Conservation (phyloP, 2,113 vertebrate genomes). For the Petrocephalus microphthalmus region DNA sequence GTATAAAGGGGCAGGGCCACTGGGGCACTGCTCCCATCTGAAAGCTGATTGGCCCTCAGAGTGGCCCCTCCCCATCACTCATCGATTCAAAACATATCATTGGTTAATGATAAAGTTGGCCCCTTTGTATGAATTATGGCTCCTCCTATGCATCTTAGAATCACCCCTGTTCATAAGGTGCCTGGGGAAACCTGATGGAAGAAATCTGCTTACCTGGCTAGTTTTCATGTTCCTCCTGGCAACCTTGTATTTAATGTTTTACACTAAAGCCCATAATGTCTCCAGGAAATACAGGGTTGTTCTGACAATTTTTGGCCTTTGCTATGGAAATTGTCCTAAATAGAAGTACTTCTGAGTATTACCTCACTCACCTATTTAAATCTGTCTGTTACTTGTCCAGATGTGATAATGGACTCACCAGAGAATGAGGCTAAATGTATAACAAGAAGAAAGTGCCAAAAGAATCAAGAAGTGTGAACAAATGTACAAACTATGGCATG, state of each 20-base stretch:
- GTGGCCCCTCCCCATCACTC: not conserved
- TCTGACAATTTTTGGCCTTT: not conserved
- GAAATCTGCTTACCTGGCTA: not conserved
- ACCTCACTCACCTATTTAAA: not conserved
- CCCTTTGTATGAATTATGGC: not conserved
- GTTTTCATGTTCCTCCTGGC: not conserved
- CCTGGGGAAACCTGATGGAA: not conserved
- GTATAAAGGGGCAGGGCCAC: not conserved
- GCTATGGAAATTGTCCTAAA: not conserved
- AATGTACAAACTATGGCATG: not conserved
- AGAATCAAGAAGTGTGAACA: not conserved
- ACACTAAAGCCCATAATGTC: not conserved
- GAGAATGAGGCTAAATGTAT: not conserved
- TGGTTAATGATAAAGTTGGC: not conserved
- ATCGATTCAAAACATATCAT: not conserved
- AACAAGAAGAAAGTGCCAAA: not conserved
- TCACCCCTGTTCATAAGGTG: not conserved
- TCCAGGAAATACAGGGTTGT: not conserved
- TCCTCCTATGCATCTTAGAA: not conserved
- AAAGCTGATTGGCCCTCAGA: not conserved
- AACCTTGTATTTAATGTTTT: not conserved
- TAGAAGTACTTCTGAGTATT: not conserved
- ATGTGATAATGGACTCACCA: not conserved
- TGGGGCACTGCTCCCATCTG: not conserved
- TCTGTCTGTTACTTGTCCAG: not conserved